Conservation (phyloP, 2,888 invertebrate genomes). For the Taphrorychus bicolor region DNA sequence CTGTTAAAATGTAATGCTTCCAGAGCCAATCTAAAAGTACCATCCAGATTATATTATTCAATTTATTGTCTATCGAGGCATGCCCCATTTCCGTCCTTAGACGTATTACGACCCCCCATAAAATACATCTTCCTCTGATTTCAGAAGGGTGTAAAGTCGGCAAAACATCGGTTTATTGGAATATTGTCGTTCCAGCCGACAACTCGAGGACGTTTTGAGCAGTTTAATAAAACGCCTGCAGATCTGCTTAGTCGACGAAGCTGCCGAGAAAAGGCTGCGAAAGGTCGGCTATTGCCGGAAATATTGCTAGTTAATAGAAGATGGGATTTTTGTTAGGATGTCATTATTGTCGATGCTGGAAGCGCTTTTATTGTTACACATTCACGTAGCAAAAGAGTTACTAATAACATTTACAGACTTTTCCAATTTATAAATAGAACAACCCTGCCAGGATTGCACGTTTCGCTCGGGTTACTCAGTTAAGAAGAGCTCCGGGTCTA, state of each 20-base stretch:
- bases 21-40: neutral
- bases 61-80: constrained; percentile 5
- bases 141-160: constrained; percentile 39
- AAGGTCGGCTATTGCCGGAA: constrained; percentile 28
- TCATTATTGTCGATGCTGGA: neutral
- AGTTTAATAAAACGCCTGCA: constrained; percentile 39
- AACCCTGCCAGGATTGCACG: neutral
- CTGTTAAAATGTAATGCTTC: neutral
- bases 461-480: constrained; percentile 11
- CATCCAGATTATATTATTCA: neutral
- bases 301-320: constrained; percentile 31
- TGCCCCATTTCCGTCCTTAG: constrained; percentile 4
- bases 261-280: constrained; percentile 22
- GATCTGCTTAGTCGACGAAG: constrained; percentile 37
- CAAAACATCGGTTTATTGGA: constrained; percentile 42
- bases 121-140: constrained; percentile 37
- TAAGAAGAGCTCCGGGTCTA: constrained; percentile 15
- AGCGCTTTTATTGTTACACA: neutral
- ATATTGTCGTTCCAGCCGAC: constrained; percentile 38
- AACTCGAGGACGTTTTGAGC: constrained; percentile 32
- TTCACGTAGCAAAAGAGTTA: too few relatives aligned
- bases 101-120: constrained; percentile 22
- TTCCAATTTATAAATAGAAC: neutral
- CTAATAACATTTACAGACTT: too few relatives aligned
- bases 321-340: constrained; percentile 6